These are phyloP conservation scores for Glaucopsyche alexis DNA, from an alignment of 2,888 invertebrate genomes.

Conservation along the genomic window DNA sequence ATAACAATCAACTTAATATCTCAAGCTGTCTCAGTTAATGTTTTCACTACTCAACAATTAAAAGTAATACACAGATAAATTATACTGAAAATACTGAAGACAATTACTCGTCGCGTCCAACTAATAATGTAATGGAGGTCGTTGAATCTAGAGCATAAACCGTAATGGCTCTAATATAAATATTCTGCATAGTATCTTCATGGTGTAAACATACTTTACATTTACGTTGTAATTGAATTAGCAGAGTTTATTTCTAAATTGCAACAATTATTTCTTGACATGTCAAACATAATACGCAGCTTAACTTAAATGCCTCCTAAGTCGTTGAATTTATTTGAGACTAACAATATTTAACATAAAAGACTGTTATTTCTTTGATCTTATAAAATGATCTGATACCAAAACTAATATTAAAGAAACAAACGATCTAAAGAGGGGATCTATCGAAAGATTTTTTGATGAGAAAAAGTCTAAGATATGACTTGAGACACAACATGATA, in stretches of 20 bases:
- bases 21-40: not conserved
- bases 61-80: conserved; percentile 8
- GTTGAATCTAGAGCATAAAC: conserved; percentile 16
- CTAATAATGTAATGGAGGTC: conserved; percentile 8
- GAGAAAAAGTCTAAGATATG: too few relatives aligned
- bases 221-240: conserved; percentile 5
- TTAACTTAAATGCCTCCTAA: not conserved
- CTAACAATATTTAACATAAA: not conserved
- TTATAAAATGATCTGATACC: not conserved
- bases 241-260: conserved; percentile 4
- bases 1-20: not conserved
- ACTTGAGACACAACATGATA: too few relatives aligned
- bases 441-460: too few relatives aligned
- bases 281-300: not conserved
- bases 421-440: too few relatives aligned
- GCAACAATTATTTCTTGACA: not conserved
- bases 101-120: conserved; percentile 20
- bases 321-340: not conserved
- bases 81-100: conserved; percentile 15
- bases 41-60: not conserved
- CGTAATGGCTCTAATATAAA: conserved; percentile 22
- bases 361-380: not conserved
- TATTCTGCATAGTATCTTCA: conserved; percentile 9
- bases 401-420: not conserved
- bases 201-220: conserved; percentile 3